phyloP scores from a whole-genome alignment of 2,113 vertebrate species.

The Calidris pygmaea region DNA sequence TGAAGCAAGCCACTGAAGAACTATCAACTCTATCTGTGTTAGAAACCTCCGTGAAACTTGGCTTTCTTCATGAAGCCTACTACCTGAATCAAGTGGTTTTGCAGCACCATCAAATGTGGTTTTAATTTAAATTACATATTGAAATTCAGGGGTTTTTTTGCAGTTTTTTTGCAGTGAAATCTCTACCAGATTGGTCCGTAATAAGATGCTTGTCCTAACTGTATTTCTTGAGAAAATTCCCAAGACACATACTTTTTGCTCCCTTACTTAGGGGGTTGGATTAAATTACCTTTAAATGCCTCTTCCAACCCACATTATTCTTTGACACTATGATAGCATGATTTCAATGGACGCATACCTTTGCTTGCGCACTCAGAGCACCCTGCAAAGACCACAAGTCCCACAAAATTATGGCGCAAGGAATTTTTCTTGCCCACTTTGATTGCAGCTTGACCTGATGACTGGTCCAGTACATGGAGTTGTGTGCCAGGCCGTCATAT shows the following conservation, averaged over 20 bases:
- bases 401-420: background rate
- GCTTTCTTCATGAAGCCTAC: background rate
- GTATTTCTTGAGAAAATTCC: background rate
- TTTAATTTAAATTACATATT: background rate
- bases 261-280: background rate
- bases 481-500: background rate
- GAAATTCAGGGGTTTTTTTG: background rate
- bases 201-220: background rate
- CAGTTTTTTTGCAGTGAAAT: background rate
- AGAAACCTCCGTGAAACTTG: background rate
- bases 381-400: background rate
- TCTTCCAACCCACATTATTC: background rate
- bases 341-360: background rate
- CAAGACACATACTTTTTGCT: background rate
- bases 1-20: background rate
- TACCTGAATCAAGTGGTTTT: background rate
- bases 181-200: background rate
- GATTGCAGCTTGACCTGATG: background rate
- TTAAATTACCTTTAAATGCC: background rate
- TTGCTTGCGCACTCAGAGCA: background rate
- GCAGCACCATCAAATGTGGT: background rate
- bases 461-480: background rate
- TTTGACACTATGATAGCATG: accelerated
- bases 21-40: background rate
- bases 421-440: background rate